Conservation (phyloP, 1,140 invertebrate genomes). For the Euwallacea fornicatus region DNA sequence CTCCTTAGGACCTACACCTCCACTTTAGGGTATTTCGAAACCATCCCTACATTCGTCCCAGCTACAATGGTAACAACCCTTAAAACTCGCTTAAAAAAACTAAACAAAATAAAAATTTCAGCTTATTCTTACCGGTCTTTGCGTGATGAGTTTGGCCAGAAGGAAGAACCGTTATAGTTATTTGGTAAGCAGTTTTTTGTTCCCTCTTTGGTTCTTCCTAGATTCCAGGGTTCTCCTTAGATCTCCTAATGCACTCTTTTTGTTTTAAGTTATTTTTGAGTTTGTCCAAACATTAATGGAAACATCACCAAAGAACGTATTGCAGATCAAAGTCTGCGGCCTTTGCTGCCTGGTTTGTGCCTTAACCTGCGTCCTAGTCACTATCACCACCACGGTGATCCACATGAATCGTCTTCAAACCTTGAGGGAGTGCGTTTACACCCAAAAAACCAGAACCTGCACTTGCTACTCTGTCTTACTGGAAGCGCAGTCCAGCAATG, state of each 20-base stretch:
- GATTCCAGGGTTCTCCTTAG: not conserved
- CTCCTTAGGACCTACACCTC: conserved; percentile 76
- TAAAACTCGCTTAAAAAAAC: not conserved
- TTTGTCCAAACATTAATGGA: conserved; percentile 23
- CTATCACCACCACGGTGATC: conserved; percentile 89
- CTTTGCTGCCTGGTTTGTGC: conserved; percentile 82
- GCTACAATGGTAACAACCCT: conserved; percentile 68
- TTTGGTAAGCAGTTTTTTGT: conserved; percentile 64
- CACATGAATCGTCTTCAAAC: conserved; percentile 90
- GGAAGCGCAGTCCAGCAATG: conserved; percentile 60
- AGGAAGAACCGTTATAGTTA: conserved; percentile 83
- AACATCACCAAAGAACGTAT: conserved; percentile 44
- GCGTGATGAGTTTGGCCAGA: conserved; percentile 80
- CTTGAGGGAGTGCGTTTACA: conserved; percentile 83
- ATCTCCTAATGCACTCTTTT: conserved; percentile 3
- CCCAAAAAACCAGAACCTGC: conserved; percentile 72
- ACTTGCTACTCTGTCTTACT: conserved; percentile 72
- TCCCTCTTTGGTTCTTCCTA: conserved; percentile 4
- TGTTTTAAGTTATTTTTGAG: not conserved
- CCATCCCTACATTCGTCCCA: conserved; percentile 81
- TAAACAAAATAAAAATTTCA: conserved; percentile 52
- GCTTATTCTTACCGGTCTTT: conserved; percentile 81
- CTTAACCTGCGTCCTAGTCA: conserved; percentile 81
- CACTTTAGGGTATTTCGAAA: conserved; percentile 79
- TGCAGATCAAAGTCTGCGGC: conserved; percentile 83